A percentile compares a stretch with the other conserved stretches of the same genome.
These are phyloP conservation scores for Sogatella furcifera DNA, from an alignment of 1,140 invertebrate genomes.

Conservation along the genomic window DNA sequence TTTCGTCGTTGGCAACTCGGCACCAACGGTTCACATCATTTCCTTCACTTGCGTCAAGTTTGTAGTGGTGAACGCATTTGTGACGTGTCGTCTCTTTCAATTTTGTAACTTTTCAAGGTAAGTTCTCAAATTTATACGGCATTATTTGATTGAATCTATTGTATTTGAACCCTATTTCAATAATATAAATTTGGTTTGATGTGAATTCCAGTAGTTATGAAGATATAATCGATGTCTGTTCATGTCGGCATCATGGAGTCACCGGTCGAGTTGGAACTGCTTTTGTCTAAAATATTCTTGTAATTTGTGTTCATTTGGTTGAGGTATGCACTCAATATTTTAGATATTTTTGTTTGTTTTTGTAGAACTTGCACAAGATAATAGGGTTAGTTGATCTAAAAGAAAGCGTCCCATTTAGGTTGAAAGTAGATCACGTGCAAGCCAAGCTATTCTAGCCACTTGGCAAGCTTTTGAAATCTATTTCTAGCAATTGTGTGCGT, in stretches of 20 bases:
- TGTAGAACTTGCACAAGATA: too few relatives aligned
- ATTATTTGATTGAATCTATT: background rate
- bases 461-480: too few relatives aligned
- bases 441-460: too few relatives aligned
- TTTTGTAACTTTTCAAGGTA: background rate
- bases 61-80: conserved; percentile 16
- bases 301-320: background rate
- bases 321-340: too few relatives aligned
- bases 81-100: conserved; percentile 13
- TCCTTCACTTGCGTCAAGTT: conserved; percentile 22
- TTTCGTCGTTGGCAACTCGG: conserved; percentile 22
- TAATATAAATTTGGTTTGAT: background rate
- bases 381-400: too few relatives aligned
- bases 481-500: too few relatives aligned
- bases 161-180: background rate
- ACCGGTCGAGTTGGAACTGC: background rate
- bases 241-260: background rate
- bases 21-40: conserved; percentile 16
- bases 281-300: background rate
- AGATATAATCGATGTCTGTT: background rate
- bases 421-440: too few relatives aligned
- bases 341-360: too few relatives aligned
- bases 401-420: too few relatives aligned
- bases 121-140: background rate
- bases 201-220: background rate